Percentiles rank a stretch among this genome's conserved stretches.
phyloP scores from a whole-genome alignment of 2,797 vertebrate species.

The Rhynchonycteris naso region DNA sequence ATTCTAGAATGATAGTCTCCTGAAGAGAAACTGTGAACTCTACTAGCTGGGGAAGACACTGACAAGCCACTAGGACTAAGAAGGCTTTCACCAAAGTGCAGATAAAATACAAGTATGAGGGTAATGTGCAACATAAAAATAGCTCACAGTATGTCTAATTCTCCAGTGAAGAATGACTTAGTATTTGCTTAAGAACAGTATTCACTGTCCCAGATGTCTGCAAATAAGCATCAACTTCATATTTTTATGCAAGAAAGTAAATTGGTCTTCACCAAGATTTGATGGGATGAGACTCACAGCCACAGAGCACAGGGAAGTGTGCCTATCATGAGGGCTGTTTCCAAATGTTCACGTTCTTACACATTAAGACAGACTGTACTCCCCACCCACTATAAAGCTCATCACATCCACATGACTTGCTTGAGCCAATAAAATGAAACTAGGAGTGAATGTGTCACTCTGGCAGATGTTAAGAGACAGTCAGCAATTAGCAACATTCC shows the following conservation, averaged over 20 bases:
- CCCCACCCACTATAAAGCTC: neutral
- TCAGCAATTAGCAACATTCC: neutral
- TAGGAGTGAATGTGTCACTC: neutral
- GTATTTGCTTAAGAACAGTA: constrained; percentile 37
- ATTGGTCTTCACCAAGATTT: neutral
- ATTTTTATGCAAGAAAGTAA: neutral
- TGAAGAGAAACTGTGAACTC: neutral
- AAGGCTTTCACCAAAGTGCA: neutral
- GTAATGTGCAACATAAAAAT: neutral
- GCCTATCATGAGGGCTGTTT: neutral
- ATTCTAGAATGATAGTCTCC: neutral
- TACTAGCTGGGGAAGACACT: neutral
- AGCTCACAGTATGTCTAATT: neutral
- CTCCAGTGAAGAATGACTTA: constrained; percentile 1
- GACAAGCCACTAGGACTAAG: neutral
- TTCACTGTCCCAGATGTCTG: constrained; percentile 16
- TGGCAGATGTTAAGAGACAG: neutral
- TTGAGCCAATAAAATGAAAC: neutral
- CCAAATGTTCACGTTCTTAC: neutral
- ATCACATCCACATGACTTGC: neutral
- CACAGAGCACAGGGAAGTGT: neutral
- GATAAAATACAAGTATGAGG: constrained; percentile 10
- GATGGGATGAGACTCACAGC: neutral
- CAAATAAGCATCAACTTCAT: neutral
- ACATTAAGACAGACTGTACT: neutral